A percentile compares a stretch with the other conserved stretches of the same genome.
These are phyloP conservation scores for Petrocephalus schoutedeni DNA, from an alignment of 2,797 vertebrate genomes.

Conservation along the genomic window DNA sequence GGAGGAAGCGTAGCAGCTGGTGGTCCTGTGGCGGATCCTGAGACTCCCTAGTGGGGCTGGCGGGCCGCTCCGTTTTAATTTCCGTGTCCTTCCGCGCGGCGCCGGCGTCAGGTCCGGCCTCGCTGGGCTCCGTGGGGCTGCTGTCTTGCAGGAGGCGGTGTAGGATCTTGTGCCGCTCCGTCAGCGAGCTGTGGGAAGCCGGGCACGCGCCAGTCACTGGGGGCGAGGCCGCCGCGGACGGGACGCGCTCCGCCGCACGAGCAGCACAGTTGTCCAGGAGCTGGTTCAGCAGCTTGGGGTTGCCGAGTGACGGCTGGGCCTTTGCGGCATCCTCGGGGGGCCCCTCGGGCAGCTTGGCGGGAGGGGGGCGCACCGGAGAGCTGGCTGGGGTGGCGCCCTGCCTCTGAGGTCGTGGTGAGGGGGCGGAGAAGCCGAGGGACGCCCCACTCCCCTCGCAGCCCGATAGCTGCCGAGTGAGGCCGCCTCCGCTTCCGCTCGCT, in stretches of 20 bases:
- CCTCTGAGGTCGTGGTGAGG: conserved; percentile 68
- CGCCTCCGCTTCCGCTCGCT: conserved; percentile 52
- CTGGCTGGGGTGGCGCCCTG: conserved; percentile 53
- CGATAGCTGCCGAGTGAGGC: conserved; percentile 57
- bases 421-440: conserved; percentile 65
- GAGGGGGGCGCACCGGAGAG: conserved; percentile 64
- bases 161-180: conserved; percentile 87
- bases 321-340: conserved; percentile 62
- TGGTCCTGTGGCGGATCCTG: conserved; percentile 77
- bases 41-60: conserved; percentile 44
- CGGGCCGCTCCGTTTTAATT: conserved; percentile 61
- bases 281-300: conserved; percentile 57
- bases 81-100: conserved; percentile 44
- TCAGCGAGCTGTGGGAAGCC: conserved; percentile 84
- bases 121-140: conserved; percentile 69
- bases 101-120: conserved; percentile 27
- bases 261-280: conserved; percentile 50
- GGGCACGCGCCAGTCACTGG: conserved; percentile 66
- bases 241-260: conserved; percentile 38
- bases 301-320: conserved; percentile 59
- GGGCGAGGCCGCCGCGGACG: conserved; percentile 64
- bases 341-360: conserved; percentile 62
- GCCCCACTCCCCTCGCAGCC: conserved; percentile 50
- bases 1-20: conserved; percentile 86
- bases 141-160: conserved; percentile 88